phyloP scores from a whole-genome alignment of 2,113 vertebrate genomes.

The Oreochromis niloticus region DNA sequence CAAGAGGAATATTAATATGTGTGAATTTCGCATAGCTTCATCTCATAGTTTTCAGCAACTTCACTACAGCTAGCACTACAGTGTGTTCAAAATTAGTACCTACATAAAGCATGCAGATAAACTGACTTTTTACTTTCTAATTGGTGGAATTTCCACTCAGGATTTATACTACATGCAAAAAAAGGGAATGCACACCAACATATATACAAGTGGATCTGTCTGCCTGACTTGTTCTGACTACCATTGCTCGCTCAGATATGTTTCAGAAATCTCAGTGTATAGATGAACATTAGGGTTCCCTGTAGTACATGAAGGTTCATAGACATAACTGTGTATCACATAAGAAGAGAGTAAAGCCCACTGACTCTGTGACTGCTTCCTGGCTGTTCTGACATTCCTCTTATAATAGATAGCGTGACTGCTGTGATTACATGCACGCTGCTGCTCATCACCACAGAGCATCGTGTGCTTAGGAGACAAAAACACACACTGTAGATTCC shows the following conservation, averaged over 20 bases:
- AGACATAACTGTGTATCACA: background rate
- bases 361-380: background rate
- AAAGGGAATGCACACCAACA: background rate
- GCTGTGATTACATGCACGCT: slow-evolving; percentile 39
- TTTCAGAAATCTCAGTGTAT: background rate
- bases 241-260: background rate
- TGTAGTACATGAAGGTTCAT: background rate
- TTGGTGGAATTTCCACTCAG: background rate
- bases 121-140: background rate
- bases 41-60: background rate
- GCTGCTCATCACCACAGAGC: slow-evolving; percentile 33
- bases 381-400: slow-evolving; percentile 25
- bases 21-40: background rate
- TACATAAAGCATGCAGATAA: background rate
- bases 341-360: background rate
- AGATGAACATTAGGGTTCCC: background rate
- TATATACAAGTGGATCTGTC: background rate
- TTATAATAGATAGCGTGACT: slow-evolving; percentile 34
- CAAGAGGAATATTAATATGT: background rate
- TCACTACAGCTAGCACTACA: background rate
- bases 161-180: background rate
- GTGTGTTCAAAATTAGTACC: background rate
- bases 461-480: background rate
- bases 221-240: background rate
- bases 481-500: background rate